Base-by-base conservation (phyloP, 2,888 invertebrate genomes). In the Linnaemya tessellans region DNA sequence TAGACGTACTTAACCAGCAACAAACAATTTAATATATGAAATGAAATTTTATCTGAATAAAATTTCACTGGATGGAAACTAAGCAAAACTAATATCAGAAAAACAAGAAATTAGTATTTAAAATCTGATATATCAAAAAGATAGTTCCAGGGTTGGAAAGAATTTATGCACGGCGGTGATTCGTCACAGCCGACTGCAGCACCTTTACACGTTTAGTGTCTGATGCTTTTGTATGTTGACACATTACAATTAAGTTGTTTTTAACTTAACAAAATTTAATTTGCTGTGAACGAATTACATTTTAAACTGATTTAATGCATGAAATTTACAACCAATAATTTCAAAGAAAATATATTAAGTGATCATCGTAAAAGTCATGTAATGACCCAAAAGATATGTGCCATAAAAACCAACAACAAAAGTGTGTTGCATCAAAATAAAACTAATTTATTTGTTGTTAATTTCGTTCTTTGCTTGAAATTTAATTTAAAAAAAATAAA, bases 401-500 rank as follows among this genome's bases (percentile, higher is more conserved):
- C 30, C 35, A 35, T 62, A 51, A 54, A 62, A 74, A 74, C 46
- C 46, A 67, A 80, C 49, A 60, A 5, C 49, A 67, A 70, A 1
- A 54, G n/a, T 30, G 25, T n/a, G 4, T 5, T 3, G 11, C 49
- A 54, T 15, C 20, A 56, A 70, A 58, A n/a, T 22, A 68, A 60
- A 60, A 60, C 3, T 18, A 60, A 60, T 35, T 62, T 54, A 9
- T 7, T 41, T 46, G 18, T 38, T 25, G 11, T 64, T 18, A 25
- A 22, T 18, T 49, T 49, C 5, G 30, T 30, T 30, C 2, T 18
- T 49, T 49, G 49, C 49, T 49, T 10, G 2, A 67, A 38, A 62
- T 18, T 30, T 7, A 30, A 35, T 18, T 7, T 18, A 4, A 46
- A 58, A 46, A 49, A 22, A 22, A 8, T 11, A 1, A 9, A 49